Evolutionary conservation across 1,140 invertebrate genomes (phyloP), one percentile per base, ranked within the genome.

Genomic region (Pseudomyrmex cubaensis): DNA sequence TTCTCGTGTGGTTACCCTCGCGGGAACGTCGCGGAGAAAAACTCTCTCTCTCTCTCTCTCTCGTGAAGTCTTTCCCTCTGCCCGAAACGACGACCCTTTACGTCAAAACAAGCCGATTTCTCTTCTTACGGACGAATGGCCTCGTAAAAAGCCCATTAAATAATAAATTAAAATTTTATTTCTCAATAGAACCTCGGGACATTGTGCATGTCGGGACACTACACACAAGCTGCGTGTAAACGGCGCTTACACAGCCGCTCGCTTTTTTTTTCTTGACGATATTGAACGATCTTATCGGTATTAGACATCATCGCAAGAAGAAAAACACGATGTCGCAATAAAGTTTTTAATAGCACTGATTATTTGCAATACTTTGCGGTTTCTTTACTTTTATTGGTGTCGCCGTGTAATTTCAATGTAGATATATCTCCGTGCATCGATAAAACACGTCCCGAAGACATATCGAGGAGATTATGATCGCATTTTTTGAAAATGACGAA

Each of bases 131-230:
- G 13, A 20, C 20, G 20, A 67, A 50, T 56, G 20, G 44, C 52
- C 52, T 72, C 52, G 35, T 13, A 59, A 82, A 82, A 54, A 75
- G 82, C 44, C 59, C 69, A 88, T 85, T 83, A 87, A 69, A 52
- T 73, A 62, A 87, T 88, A 88, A 88, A 88, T 85, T 87, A 87
- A 87, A 88, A 85, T 75, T 80, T 85, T 20, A 86, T 72, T 61
- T 17, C 46, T 80, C 17, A 66, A 69, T 66, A 67, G 48, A 25
- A 46, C 2, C 2, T 35, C 66, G 10, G 22, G 56, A 52, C 13
- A 20, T 25, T 12, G 44, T 61, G 54, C 17, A 35, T 35, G 35
- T 35, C n/a, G n/a, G n/a, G n/a, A n/a, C n/a, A 35, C 35, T 35
- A 35, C 35, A 35, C 35, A 35, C 35, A 25, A 10, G 56, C 59